Evolutionary conservation across 30 jellyfish, hydroid and myxozoan genomes (phyloP).

Genomic region (Morbakka virulenta): DNA sequence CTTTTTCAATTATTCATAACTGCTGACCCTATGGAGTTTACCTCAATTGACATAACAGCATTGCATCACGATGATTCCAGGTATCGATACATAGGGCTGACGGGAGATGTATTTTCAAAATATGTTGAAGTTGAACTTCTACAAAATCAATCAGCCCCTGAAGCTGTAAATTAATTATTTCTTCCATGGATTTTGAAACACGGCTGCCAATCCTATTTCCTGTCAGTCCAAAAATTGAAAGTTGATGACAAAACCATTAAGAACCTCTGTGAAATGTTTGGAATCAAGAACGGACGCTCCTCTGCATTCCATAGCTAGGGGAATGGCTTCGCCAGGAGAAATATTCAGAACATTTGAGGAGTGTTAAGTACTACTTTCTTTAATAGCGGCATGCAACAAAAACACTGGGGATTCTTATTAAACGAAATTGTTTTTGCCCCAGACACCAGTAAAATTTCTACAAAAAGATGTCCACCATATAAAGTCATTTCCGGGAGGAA

Average conservation of each 20-base stretch:
- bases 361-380: conserved; percentile 6
- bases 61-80: neutral
- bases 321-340: conserved; percentile 20
- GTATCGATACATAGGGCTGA: conserved; percentile 10
- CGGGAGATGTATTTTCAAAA: conserved; percentile 23
- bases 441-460: conserved; percentile 42
- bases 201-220: conserved; percentile 25
- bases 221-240: conserved; percentile 17
- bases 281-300: conserved; percentile 11
- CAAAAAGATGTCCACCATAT: conserved; percentile 35
- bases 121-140: conserved; percentile 18
- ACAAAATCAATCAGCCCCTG: conserved; percentile 20
- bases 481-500: neutral
- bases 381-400: conserved; percentile 21
- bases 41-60: neutral
- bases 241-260: conserved; percentile 13
- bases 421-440: conserved; percentile 19
- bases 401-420: conserved; percentile 9
- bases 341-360: conserved; percentile 2
- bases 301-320: conserved; percentile 36
- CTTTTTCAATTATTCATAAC: neutral
- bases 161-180: neutral
- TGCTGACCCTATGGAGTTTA: neutral
- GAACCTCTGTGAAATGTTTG: conserved; percentile 12
- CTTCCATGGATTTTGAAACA: neutral